Evolutionary conservation across 1,140 invertebrate species (phyloP).

Genomic region (Zaprionus nigranus): DNA sequence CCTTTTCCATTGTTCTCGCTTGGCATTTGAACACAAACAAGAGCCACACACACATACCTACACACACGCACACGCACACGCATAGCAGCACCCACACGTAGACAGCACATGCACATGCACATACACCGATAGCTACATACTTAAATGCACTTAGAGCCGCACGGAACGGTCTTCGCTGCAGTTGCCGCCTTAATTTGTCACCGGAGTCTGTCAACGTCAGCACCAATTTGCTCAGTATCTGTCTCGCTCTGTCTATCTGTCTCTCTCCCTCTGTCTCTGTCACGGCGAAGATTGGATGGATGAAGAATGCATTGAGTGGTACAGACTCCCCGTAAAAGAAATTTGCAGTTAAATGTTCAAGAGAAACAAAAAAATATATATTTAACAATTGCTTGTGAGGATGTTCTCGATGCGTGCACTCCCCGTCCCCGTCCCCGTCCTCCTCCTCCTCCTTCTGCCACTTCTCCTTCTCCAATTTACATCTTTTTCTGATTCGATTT

Average conservation of each 20-base stretch:
- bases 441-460: background rate
- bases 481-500: background rate
- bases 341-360: background rate
- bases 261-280: background rate
- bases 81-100: background rate
- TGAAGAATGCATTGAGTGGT: background rate
- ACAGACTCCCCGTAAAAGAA: background rate
- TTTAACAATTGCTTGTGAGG: background rate
- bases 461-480: background rate
- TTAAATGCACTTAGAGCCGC: conserved; percentile 21
- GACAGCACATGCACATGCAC: background rate
- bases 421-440: too few relatives aligned
- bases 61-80: background rate
- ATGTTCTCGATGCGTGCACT: background rate
- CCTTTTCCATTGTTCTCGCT: conserved; percentile 34
- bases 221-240: conserved; percentile 25
- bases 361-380: background rate
- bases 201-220: conserved; percentile 23
- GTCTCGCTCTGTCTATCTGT: background rate
- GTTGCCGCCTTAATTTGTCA: conserved; percentile 60
- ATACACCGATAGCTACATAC: background rate
- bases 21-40: conserved; percentile 8
- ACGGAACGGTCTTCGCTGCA: conserved; percentile 27
- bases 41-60: background rate
- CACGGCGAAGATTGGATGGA: background rate